A percentile compares a stretch with the other conserved stretches of the same genome.
These are phyloP conservation scores for Nesometra sesokonis DNA, from an alignment of 35 echinoderm and acorn worm genomes.

Conservation along the genomic window DNA sequence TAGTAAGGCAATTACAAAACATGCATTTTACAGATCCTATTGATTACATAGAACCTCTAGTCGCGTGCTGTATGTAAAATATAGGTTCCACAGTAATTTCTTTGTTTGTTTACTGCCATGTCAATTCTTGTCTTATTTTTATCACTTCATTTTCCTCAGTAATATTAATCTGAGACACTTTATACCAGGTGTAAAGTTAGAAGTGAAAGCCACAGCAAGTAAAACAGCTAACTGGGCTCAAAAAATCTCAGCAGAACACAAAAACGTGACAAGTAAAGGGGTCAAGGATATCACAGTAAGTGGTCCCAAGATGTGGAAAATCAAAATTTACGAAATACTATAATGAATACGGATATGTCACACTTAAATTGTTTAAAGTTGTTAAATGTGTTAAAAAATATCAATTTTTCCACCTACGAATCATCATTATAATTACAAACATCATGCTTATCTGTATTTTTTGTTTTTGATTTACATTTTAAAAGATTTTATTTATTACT, in stretches of 20 bases:
- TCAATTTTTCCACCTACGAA: too few relatives aligned
- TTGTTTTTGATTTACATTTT: too few relatives aligned
- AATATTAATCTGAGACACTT: slow-evolving; percentile 94
- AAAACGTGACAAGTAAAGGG: slow-evolving; percentile 64
- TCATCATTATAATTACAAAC: too few relatives aligned
- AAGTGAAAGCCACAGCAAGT: slow-evolving; percentile 21
- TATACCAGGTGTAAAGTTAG: slow-evolving; percentile 71
- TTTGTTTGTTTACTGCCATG: too few relatives aligned
- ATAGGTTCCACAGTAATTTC: not conserved
- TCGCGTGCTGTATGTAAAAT: not conserved
- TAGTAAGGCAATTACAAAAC: too few relatives aligned
- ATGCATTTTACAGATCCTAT: too few relatives aligned
- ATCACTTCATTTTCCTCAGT: slow-evolving; percentile 27
- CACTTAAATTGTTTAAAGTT: too few relatives aligned
- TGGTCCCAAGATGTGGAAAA: not conserved
- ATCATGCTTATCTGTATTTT: too few relatives aligned
- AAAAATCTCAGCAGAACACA: slow-evolving; percentile 75
- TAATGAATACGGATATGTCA: too few relatives aligned
- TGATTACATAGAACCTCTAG: not conserved
- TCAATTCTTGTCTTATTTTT: not conserved
- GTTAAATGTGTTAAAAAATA: too few relatives aligned
- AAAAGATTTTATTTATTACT: too few relatives aligned
- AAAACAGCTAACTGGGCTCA: slow-evolving; percentile 63
- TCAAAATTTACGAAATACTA: too few relatives aligned
- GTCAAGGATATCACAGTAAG: slow-evolving; percentile 66